These are phyloP conservation scores for Anser brachyrhynchus DNA, from an alignment of 2,113 vertebrate species.

Conservation along the genomic window DNA sequence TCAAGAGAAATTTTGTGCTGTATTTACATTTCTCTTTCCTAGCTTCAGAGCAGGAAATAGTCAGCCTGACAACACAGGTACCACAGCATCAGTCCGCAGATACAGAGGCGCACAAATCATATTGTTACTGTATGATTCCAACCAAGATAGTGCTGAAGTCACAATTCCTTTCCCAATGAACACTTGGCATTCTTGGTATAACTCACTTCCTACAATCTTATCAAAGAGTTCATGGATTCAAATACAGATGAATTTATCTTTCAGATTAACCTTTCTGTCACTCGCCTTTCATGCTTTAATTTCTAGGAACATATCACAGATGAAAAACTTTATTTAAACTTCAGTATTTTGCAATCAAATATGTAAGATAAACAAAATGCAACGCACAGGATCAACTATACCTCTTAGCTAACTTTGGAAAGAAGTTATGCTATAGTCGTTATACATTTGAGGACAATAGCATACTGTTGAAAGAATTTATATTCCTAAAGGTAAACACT, in stretches of 20 bases:
- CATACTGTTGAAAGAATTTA: neutral
- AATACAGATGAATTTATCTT: neutral
- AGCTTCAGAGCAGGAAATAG: neutral
- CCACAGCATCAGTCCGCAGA: neutral
- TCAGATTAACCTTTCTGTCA: neutral
- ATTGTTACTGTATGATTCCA: neutral
- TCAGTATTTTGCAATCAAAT: neutral
- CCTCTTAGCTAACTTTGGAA: neutral
- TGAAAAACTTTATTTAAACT: neutral
- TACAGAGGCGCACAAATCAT: neutral
- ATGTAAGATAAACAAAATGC: neutral
- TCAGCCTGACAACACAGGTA: neutral
- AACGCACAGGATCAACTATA: neutral
- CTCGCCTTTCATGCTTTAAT: neutral
- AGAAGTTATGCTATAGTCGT: neutral
- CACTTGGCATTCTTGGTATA: neutral
- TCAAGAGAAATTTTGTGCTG: neutral
- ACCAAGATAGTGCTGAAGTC: neutral
- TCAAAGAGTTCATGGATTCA: neutral
- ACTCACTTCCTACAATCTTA: neutral
- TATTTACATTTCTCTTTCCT: neutral
- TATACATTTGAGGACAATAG: neutral
- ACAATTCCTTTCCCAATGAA: neutral
- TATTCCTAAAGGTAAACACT: neutral
- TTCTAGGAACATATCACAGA: neutral